A percentile compares a stretch with the other conserved stretches of the same genome.
Conservation (phyloP, 2,797 vertebrate genomes). For the Valencia hispanica region DNA sequence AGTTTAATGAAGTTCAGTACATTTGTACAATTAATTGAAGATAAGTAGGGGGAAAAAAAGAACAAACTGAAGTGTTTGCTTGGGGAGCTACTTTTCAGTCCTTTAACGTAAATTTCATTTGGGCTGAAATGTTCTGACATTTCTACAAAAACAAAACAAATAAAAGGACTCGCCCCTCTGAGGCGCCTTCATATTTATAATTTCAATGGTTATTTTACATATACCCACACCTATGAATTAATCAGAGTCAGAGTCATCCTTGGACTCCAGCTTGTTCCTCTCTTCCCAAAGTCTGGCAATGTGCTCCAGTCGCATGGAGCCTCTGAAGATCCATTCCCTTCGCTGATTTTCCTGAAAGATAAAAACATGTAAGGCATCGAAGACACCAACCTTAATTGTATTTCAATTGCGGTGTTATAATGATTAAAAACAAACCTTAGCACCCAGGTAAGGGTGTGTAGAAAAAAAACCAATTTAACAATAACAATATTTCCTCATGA, state of each 20-base stretch:
- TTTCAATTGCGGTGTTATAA: not conserved
- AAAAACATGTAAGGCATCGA: not conserved
- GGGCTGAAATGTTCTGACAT: not conserved
- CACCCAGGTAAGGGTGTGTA: not conserved
- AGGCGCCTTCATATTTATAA: not conserved
- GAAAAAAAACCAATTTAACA: not conserved
- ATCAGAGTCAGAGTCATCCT: conserved; percentile 24
- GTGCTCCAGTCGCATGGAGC: conserved; percentile 90
- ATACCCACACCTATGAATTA: conserved; percentile 17
- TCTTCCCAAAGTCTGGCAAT: conserved; percentile 83
- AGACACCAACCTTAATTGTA: not conserved
- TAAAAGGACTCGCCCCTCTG: not conserved
- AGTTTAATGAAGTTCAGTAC: not conserved
- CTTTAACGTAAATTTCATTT: not conserved
- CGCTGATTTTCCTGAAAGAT: conserved; percentile 80
- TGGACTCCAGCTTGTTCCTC: conserved; percentile 7
- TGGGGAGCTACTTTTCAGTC: not conserved
- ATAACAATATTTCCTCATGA: too few relatives aligned
- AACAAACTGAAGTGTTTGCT: not conserved
- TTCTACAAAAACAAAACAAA: conserved; percentile 3
- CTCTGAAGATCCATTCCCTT: conserved; percentile 92
- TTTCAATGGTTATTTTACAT: not conserved
- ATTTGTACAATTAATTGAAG: not conserved
- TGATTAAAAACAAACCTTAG: not conserved
- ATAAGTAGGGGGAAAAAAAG: not conserved